A percentile compares a stretch with the other conserved stretches of the same genome.
Evolutionary conservation across 92 coral and sea anemone species (phyloP).

Genomic region (Micromussa lordhowensis): DNA sequence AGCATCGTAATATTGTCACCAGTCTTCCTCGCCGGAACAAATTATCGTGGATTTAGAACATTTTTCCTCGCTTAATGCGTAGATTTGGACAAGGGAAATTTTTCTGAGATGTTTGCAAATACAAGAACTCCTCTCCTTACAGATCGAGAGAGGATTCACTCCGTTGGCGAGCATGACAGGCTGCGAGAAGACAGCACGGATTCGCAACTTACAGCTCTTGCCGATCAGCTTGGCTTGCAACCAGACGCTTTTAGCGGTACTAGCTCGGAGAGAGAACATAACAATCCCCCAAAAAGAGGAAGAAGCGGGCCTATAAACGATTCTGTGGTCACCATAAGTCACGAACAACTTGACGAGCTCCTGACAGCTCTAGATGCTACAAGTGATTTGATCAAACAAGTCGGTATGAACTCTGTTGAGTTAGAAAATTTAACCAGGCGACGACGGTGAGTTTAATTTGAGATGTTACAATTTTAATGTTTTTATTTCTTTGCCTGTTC

Average conservation of each 20-base stretch:
- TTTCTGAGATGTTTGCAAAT: constrained; percentile 23
- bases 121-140: constrained; percentile 28
- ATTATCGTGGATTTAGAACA: not conserved
- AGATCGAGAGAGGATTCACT: not conserved
- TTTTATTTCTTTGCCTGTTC: not conserved
- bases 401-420: constrained; percentile 26
- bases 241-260: constrained; percentile 46
- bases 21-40: not conserved
- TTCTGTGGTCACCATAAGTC: constrained; percentile 64
- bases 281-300: constrained; percentile 5
- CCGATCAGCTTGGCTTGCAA: constrained; percentile 66
- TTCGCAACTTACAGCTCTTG: constrained; percentile 26
- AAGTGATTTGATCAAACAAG: constrained; percentile 68
- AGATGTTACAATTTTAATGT: not conserved
- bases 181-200: constrained; percentile 9
- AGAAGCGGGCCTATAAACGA: constrained; percentile 19
- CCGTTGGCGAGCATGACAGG: not conserved
- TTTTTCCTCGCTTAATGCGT: not conserved
- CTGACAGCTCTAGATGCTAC: constrained; percentile 72
- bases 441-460: constrained; percentile 5
- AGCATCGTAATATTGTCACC: not conserved
- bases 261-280: constrained; percentile 23
- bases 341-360: constrained; percentile 75
- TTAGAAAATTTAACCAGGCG: constrained; percentile 16
- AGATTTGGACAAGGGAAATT: not conserved